Conservation (phyloP, 2,797 vertebrate genomes). For the Sardinella longiceps region DNA sequence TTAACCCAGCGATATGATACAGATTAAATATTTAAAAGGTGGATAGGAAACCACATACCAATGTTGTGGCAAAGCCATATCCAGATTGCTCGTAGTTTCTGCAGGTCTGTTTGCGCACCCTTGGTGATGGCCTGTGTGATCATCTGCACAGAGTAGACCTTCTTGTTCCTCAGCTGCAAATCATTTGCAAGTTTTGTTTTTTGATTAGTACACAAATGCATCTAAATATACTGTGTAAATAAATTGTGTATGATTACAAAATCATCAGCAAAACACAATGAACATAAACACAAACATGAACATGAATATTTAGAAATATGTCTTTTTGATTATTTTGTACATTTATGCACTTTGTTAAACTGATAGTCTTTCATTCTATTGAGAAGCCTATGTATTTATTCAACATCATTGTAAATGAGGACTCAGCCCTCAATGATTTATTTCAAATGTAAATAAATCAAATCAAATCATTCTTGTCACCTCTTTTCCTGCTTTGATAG, state of each 20-base stretch:
- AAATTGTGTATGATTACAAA: too few species aligned
- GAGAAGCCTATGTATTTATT: too few species aligned
- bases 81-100: slow-evolving; percentile 62
- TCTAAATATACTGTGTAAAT: neutral
- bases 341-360: too few species aligned
- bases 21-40: neutral
- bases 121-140: slow-evolving; percentile 60
- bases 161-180: slow-evolving; percentile 53
- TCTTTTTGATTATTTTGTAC: too few species aligned
- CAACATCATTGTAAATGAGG: too few species aligned
- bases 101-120: slow-evolving; percentile 59
- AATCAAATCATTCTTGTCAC: slow-evolving; percentile 34
- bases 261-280: too few species aligned
- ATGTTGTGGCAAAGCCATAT: slow-evolving; percentile 71
- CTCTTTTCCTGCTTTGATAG: slow-evolving; percentile 50
- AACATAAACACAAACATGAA: too few species aligned
- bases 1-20: too few species aligned
- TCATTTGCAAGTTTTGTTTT: neutral
- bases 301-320: neutral
- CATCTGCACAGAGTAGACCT: slow-evolving; percentile 47
- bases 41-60: slow-evolving; percentile 44
- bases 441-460: too few species aligned
- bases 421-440: too few species aligned
- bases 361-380: too few species aligned
- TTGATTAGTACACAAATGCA: neutral